phyloP scores from a whole-genome alignment of 2,797 vertebrate genomes.

The Crypturellus tataupa region DNA sequence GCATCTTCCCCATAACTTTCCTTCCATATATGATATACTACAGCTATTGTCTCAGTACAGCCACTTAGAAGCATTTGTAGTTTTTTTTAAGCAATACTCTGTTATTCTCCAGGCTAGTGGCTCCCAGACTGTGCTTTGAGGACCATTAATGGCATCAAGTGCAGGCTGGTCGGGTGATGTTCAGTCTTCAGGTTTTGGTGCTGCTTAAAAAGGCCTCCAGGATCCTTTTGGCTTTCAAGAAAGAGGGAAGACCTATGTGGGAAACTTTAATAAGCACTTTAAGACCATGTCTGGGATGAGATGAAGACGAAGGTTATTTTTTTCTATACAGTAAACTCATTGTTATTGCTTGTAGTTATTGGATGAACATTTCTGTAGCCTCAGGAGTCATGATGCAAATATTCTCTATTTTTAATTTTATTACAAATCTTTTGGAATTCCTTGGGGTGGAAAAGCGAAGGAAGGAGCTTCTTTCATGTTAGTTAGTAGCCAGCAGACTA shows the following conservation, averaged over 20 bases:
- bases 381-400: not conserved
- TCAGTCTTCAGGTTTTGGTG: not conserved
- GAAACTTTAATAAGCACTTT: not conserved
- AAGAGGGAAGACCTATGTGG: not conserved
- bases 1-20: fast-evolving
- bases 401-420: fast-evolving
- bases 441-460: not conserved
- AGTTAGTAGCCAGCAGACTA: not conserved
- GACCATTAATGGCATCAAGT: constrained; percentile 2
- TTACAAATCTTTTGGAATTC: not conserved
- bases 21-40: not conserved
- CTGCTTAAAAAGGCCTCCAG: not conserved
- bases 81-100: not conserved
- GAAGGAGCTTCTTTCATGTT: not conserved
- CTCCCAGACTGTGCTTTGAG: not conserved
- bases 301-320: not conserved
- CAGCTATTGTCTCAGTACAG: not conserved
- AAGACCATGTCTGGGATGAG: not conserved
- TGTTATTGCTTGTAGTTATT: not conserved
- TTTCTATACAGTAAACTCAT: not conserved
- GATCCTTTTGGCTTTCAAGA: not conserved
- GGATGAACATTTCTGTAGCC: not conserved
- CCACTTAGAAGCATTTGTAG: not conserved
- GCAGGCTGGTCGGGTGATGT: not conserved
- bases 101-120: not conserved